Evolutionary conservation across 2,888 invertebrate genomes (phyloP), one percentile per base, ranked within the genome.

Genomic region (Theodoxus fluviatilis): DNA sequence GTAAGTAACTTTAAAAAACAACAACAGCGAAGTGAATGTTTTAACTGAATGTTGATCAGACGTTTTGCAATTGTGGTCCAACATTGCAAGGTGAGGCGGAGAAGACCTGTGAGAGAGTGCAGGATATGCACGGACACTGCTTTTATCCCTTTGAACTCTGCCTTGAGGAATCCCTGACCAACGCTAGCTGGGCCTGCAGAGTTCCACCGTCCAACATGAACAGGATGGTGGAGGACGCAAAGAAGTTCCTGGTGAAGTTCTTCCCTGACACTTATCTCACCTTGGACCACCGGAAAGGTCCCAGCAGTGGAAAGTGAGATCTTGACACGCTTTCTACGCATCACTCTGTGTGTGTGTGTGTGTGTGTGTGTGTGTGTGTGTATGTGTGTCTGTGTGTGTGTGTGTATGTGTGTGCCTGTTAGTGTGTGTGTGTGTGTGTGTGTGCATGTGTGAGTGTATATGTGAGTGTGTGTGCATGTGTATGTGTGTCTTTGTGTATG

Each of bases 231-330:
- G 96, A 97, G 76, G 90, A 94, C 4, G 94, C 98, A 1, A 97
- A 98, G 88, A 94, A 94, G 73, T 91, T 94, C 7, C 91, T 98
- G 87, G 89, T 96, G 3, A 93, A 96, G 73, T 97, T 94, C 85
- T 87, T 99, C 18, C 94, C 97, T 0, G 98, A 99, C 86, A 93
- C 99, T 70, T 99, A 95, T 85, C 94, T 99, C 76, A 93, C 94
- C 82, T 94, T 95, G 0, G 98, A 99, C 88, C 95, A 95, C 85
- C 91, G 93, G 78, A 93, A 93, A 83, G 96, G 97, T 0, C 91
- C 92, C 71, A 91, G 93, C 77, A 93, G 95, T 4, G 98, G 98
- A 73, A 94, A 87, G 90, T 87, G 76, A 80, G 86, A 81, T 15
- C 12, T 12, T 18, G 52, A 28, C 6, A 35, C 33, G 22, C 3